phyloP scores from a whole-genome alignment of 2,113 vertebrate species.

The Opisthocomus hoazin region DNA sequence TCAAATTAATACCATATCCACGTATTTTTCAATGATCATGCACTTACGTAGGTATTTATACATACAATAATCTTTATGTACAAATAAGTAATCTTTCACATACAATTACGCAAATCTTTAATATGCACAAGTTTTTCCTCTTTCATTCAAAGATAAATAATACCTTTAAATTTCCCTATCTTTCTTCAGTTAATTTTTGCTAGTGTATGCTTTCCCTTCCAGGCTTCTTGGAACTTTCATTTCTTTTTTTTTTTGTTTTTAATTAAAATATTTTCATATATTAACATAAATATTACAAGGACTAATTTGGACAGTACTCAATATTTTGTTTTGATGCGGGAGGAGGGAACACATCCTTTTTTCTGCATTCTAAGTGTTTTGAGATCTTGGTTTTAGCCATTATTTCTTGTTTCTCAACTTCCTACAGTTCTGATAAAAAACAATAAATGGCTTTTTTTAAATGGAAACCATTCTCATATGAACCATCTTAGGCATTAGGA shows the following conservation, averaged over 20 bases:
- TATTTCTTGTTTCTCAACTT: neutral
- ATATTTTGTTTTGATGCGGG: neutral
- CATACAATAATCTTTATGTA: neutral
- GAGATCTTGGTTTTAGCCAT: neutral
- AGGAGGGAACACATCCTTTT: fast-evolving
- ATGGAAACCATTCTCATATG: neutral
- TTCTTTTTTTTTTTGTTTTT: neutral
- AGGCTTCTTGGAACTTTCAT: neutral
- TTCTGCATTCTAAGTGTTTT: neutral
- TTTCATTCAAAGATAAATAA: neutral
- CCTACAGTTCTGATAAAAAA: neutral
- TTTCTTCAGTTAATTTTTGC: neutral
- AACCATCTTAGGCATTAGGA: neutral
- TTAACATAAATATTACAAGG: neutral
- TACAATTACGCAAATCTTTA: neutral
- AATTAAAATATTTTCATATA: neutral
- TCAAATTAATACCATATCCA: neutral
- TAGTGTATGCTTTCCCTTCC: neutral
- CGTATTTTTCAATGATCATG: neutral
- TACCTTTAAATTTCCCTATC: neutral
- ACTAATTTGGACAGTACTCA: neutral
- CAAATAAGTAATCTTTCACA: neutral
- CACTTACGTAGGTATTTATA: neutral
- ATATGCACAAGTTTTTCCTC: neutral
- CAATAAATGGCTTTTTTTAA: fast-evolving